Base-by-base conservation (phyloP, 64 coral and sea anemone genomes). In the Montipora capricornis region DNA sequence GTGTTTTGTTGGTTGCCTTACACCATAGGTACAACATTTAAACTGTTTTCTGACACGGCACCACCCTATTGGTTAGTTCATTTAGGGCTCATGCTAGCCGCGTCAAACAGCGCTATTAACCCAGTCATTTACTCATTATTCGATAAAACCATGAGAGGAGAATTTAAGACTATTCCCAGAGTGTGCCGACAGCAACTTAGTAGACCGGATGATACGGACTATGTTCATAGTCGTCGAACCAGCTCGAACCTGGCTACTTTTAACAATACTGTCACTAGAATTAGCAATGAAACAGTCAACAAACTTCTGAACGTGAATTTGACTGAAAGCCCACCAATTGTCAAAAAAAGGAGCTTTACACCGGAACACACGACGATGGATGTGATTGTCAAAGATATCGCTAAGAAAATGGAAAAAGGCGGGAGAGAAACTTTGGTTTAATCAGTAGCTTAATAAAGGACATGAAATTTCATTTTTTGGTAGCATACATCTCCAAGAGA, bases 41-140 rank as follows among this genome's bases (percentile, higher is more conserved):
- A 98, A 88, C 57, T 98, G 60, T 88, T 98, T 15, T 91, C 87
- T 19, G 59, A 60, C 47, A 73, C 74, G n/a, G 47, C 51, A 7
- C 93, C 96, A 5, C 93, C 96, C 0, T 78, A 64, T 15, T 98
- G 96, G 96, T 82, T 98, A 6, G 77, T 98, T 70, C 93, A 98
- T 57, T 81, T 98, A 13, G 89, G 96, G 15, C 80, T 98, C 22
- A 92, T 98, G 55, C n/a, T 92, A 0, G 93, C 96, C 22, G 17
- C 94, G 3, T 20, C 93, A 2, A 93, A 93, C 74, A 95, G 96
- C 60, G 81, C 83, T 37, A 82, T 68, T 14, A 98, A 98, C 45
- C 96, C 93, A 5, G 84, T 59, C 8, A 98, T 98, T 75, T 98
- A 98, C n/a, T 87, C 96, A 49, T 47, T 91, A 24, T 87, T 93